Conservation (phyloP, 2,888 invertebrate genomes). For the Tridacna crocea region DNA sequence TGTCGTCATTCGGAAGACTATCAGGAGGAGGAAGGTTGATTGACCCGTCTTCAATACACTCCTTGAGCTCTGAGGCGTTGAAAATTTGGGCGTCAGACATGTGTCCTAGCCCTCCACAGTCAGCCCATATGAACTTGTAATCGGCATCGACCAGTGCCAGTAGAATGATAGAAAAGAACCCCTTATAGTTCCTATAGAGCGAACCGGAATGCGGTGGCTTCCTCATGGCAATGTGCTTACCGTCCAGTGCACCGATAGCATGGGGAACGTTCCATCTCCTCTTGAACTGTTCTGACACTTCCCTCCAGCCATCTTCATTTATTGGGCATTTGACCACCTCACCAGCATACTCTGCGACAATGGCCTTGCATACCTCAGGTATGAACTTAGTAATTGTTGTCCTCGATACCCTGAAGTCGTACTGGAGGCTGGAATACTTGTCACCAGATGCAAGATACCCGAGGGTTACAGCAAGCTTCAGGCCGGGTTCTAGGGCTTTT, state of each 20-base stretch:
- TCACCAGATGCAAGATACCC: neutral
- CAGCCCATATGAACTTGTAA: slow-evolving; percentile 1
- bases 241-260: neutral
- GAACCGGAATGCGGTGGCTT: neutral
- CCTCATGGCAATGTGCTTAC: no score
- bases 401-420: neutral
- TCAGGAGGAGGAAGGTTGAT: neutral
- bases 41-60: neutral
- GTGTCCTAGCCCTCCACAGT: neutral
- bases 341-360: neutral
- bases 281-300: slow-evolving; percentile 1
- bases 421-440: neutral
- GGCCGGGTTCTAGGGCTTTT: neutral
- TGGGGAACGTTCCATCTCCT: neutral
- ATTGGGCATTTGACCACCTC: neutral
- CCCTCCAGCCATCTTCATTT: neutral
- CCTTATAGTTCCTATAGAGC: neutral
- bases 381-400: neutral
- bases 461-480: neutral
- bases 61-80: neutral
- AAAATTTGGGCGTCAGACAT: neutral
- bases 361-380: neutral
- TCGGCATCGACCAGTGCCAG: neutral
- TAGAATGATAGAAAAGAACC: no score
- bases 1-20: neutral